Evolutionary conservation across 2,113 vertebrate genomes (phyloP), one percentile per base, ranked within the genome.

Genomic region (Scatophagus argus): DNA sequence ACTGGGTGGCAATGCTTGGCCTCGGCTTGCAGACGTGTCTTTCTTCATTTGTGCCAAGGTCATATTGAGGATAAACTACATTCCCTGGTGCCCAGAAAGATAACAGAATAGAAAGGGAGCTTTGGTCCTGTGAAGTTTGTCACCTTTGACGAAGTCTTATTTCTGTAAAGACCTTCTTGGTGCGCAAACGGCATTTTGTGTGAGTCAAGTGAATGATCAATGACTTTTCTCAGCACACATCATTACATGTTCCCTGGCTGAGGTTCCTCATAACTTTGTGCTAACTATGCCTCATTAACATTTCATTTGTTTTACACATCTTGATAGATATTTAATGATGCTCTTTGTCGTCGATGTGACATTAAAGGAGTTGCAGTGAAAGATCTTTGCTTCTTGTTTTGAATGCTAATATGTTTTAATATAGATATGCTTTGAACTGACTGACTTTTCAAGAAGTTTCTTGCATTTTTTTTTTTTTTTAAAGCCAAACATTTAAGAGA

Each of bases 21-120:
- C 73, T 79, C 69, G 49, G 77, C 74, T 55, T 54, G 69, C 46
- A 63, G 76, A 79, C 6, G 14, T 49, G 34, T 52, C 46, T 82
- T 60, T 73, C 8, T 84, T 74, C 74, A 4, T 77, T 55, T 56
- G 52, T 81, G 58, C 69, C 75, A 69, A 87, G 79, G 77, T 88
- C 55, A 78, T 31, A 51, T 31, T 62, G 38, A 3, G 44, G 74
- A 72, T 74, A 46, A 39, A 75, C n/a, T 3, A 2, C 27, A 38
- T 58, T 68, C 27, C 36, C 14, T 14, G 12, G 17, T 44, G 32
- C 9, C 29, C 16, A 14, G n/a, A 43, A 32, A 2, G 55, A 34
- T 41, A 52, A 32, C n/a, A 32, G 16, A 29, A 31, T 9, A 19
- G 4, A 55, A 36, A 41, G 23, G 12, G 25, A 34, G 23, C n/a